phyloP scores from a whole-genome alignment of 1,140 invertebrate genomes.

The Panulirus ornatus region DNA sequence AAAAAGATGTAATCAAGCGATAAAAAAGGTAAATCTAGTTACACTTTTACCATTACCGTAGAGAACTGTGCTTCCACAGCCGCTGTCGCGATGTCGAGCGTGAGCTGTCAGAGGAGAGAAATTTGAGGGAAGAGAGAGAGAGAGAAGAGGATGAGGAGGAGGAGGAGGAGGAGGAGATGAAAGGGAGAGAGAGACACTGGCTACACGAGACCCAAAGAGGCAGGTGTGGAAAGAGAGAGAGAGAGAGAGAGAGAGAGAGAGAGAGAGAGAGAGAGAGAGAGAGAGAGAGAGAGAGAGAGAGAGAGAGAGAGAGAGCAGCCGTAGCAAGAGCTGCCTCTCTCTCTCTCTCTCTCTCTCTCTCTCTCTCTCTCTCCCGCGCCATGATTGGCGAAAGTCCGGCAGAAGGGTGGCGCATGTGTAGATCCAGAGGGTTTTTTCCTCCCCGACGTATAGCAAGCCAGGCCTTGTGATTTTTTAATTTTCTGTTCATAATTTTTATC shows the following conservation, averaged over 20 bases:
- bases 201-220: background rate
- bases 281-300: background rate
- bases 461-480: slow-evolving; percentile 65
- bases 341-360: too few relatives aligned
- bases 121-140: background rate
- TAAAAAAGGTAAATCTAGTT: too few relatives aligned
- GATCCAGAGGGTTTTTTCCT: background rate
- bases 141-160: background rate
- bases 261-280: background rate
- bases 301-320: background rate
- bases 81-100: too few relatives aligned
- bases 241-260: background rate
- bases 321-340: background rate
- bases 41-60: too few relatives aligned
- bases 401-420: background rate
- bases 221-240: background rate
- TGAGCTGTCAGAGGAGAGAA: too few relatives aligned
- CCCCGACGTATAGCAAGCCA: slow-evolving; percentile 31
- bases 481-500: slow-evolving; percentile 57
- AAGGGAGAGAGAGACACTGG: background rate
- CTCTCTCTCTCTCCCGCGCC: background rate
- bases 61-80: too few relatives aligned
- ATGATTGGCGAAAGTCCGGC: slow-evolving; percentile 11
- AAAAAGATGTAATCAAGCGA: too few relatives aligned
- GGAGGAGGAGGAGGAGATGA: background rate